Conservation (phyloP, 2,113 vertebrate genomes). For the Propithecus coquereli region DNA sequence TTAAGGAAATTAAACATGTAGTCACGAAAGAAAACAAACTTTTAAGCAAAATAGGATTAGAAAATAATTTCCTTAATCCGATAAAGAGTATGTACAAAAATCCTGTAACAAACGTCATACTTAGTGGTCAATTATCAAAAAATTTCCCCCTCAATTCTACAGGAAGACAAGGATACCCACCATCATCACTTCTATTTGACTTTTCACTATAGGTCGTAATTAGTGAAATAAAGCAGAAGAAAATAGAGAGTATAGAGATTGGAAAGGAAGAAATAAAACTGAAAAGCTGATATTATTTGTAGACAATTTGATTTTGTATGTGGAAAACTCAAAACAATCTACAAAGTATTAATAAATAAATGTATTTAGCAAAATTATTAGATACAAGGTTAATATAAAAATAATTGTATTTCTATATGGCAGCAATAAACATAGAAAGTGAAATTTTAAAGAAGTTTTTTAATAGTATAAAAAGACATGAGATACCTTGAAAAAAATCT, state of each 20-base stretch:
- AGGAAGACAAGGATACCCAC: not conserved
- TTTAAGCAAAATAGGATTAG: not conserved
- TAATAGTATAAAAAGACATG: not conserved
- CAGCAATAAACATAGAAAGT: not conserved
- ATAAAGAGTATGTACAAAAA: not conserved
- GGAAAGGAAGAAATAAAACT: not conserved
- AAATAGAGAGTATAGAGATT: not conserved
- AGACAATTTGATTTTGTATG: not conserved
- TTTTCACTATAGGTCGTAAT: not conserved
- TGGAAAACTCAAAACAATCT: not conserved
- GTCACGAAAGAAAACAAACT: not conserved
- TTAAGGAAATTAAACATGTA: not conserved
- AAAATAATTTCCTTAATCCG: not conserved
- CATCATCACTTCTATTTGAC: not conserved
- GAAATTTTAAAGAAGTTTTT: not conserved
- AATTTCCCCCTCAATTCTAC: not conserved
- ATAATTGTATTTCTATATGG: not conserved
- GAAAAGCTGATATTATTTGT: not conserved
- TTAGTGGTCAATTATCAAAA: not conserved
- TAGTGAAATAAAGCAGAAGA: not conserved
- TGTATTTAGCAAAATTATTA: not conserved
- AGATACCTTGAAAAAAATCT: not conserved
- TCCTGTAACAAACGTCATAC: not conserved
- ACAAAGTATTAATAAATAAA: not conserved
- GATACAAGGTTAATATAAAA: not conserved